Evolutionary conservation across 2,113 vertebrate genomes (phyloP).

Genomic region (Antechinus flavipes): DNA sequence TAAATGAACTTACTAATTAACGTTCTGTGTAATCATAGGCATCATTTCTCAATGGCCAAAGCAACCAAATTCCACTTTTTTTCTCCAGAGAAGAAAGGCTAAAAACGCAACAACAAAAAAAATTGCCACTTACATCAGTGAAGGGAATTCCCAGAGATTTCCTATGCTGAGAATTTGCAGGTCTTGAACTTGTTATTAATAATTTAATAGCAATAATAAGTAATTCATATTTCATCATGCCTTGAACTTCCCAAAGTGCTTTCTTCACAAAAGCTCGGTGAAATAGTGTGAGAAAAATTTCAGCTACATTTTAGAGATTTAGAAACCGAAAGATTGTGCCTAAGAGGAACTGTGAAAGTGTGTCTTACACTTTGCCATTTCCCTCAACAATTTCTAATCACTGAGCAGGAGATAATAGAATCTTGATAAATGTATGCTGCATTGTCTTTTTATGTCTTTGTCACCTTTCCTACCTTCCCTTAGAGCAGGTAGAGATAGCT

Average conservation of each 20-base stretch:
- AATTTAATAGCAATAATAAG: neutral
- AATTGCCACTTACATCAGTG: neutral
- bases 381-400: neutral
- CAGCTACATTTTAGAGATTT: neutral
- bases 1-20: neutral
- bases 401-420: neutral
- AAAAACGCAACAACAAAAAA: neutral
- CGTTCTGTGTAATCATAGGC: neutral
- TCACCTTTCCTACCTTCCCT: neutral
- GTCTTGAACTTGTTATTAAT: neutral
- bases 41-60: neutral
- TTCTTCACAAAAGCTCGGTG: neutral
- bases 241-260: neutral
- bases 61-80: neutral
- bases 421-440: neutral
- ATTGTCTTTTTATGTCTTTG: neutral
- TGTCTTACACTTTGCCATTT: too few relatives aligned
- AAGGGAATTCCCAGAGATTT: neutral
- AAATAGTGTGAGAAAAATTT: neutral
- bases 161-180: neutral
- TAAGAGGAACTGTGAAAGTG: too few relatives aligned
- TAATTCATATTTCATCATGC: neutral
- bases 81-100: neutral
- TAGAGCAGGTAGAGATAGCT: neutral
- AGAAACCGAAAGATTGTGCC: neutral